Evolutionary conservation across 2,113 vertebrate species (phyloP).

Genomic region (Anguilla rostrata): DNA sequence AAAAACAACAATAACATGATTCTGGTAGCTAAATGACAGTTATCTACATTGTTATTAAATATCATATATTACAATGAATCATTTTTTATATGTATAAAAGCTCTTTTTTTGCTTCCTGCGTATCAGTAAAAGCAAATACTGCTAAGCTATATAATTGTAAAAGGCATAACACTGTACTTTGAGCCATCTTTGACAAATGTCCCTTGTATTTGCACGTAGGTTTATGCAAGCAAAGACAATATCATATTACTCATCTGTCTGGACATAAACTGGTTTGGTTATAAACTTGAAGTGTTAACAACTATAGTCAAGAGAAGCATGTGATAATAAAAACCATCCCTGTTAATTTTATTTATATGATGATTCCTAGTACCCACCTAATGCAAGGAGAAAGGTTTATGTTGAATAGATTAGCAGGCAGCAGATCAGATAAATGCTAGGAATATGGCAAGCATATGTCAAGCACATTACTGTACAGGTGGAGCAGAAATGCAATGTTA

Average conservation of each 20-base stretch:
- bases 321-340: background rate
- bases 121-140: background rate
- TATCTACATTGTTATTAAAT: background rate
- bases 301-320: background rate
- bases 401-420: background rate
- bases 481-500: background rate
- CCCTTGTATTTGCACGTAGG: background rate
- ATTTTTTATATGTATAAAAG: slow-evolving; percentile 11
- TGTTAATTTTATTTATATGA: too few species aligned
- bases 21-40: slow-evolving; percentile 31
- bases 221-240: too few species aligned
- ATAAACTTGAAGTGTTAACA: background rate
- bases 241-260: too few species aligned
- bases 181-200: background rate
- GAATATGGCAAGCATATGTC: too few species aligned
- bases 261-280: background rate
- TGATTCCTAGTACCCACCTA: too few species aligned
- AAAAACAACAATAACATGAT: slow-evolving; percentile 18
- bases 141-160: background rate
- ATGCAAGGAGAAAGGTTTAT: background rate
- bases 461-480: background rate
- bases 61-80: slow-evolving; percentile 9
- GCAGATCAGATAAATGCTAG: background rate
- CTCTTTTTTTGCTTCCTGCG: slow-evolving; percentile 1
- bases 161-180: slow-evolving; percentile 14